phyloP scores from a whole-genome alignment of 2,113 vertebrate species.

The Pseudonaja textilis region DNA sequence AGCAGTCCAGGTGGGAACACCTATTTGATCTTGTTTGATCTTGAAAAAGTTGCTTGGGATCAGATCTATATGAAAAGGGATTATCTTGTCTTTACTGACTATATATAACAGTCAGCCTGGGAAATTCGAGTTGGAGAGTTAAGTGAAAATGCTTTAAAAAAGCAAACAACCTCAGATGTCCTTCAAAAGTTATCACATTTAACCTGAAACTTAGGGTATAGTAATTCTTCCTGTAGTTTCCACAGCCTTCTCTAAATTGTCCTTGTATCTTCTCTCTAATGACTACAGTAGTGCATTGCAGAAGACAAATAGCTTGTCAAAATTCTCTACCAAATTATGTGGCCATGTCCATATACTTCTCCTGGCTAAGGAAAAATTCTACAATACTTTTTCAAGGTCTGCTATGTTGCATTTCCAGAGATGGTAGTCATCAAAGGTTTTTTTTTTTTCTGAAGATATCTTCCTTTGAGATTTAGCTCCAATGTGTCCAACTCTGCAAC shows the following conservation, averaged over 20 bases:
- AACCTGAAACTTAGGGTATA: neutral
- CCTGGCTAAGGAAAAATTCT: neutral
- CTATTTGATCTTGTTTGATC: neutral
- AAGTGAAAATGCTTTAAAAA: neutral
- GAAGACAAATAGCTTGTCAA: neutral
- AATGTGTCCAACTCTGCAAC: neutral
- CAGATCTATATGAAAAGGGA: neutral
- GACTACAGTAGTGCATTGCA: neutral
- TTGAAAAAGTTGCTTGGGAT: neutral
- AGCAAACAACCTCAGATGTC: neutral
- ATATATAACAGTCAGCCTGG: neutral
- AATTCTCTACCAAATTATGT: neutral
- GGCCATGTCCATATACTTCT: neutral
- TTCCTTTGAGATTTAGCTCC: neutral
- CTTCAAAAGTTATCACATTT: neutral
- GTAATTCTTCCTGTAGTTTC: neutral
- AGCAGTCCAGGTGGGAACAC: neutral
- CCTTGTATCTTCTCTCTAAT: neutral
- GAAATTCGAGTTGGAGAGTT: neutral
- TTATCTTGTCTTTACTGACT: neutral
- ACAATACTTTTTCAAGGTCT: neutral
- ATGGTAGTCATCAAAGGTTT: neutral
- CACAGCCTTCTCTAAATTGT: neutral
- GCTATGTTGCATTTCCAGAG: neutral
- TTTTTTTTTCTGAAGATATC: neutral